Evolutionary conservation across 2,797 vertebrate genomes (phyloP), one percentile per base, ranked within the genome.

Genomic region (Sebastes hubbsi): DNA sequence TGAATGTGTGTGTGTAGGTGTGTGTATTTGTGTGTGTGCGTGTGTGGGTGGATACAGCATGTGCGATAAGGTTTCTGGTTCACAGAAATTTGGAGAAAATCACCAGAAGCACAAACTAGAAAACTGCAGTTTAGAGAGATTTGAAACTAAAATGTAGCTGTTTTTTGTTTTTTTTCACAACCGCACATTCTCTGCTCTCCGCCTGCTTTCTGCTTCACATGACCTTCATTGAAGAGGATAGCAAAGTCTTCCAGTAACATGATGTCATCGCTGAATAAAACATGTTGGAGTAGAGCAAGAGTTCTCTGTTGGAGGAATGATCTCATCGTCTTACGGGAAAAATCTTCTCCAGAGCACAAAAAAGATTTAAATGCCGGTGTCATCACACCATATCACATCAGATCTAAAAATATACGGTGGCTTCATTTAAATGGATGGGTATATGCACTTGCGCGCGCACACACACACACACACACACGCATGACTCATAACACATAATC

Each of bases 211-310:
- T 84, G 80, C 80, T 61, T 83, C 70, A 58, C 61, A 60, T 71
- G 86, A 90, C 91, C 89, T 88, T 81, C 83, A 63, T 29, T 49
- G 80, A 71, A 66, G 67, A 85, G 77, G 27, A 80, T 81, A 69
- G 82, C 72, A 29, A 80, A 87, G 82, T 88, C 87, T 91, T 91
- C 90, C 84, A 78, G 86, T 78, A 88, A 82, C 74, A 93, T 93
- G 91, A 93, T 90, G 87, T 93, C 92, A 93, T 90, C 88, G 65
- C 87, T 92, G 91, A 91, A 93, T 93, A 91, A 93, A 93, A 93
- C 91, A 93, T 92, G 83, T 20, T 29, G 20, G 69, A 84, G 78
- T 27, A 4, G 72, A 87, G 83, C 75, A 78, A 73, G 69, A 71
- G 42, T 86, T 84, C 84, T 90, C 60, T 38, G 62, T 65, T 77